Base-by-base conservation (phyloP, 2,797 vertebrate species). In the Diceros bicornis region DNA sequence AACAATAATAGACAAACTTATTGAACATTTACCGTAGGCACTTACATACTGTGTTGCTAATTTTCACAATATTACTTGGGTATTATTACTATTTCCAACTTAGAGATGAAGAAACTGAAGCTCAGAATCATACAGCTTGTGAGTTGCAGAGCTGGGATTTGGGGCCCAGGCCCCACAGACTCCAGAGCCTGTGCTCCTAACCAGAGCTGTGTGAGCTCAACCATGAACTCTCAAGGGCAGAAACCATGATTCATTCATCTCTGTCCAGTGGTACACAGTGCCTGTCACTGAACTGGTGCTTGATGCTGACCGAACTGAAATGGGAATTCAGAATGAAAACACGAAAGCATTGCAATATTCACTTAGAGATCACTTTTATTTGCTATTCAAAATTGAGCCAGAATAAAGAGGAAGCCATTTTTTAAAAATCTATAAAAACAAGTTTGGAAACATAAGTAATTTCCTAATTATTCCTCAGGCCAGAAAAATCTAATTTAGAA, bases 381-480 rank as follows among this genome's bases (percentile, higher is more conserved):
- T 64, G 25, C 29, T 82, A 75, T 47, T 74, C 14, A 90, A 84
- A 83, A 78, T 41, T 81, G 32, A 92, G 34, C 16, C 27, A 62
- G 64, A 86, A 83, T 79, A 25, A 86, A 86, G n/a, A 71, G 7
- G 25, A 84, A 89, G 72, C 34, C 3, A 17, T 57, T 69, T 93
- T 44, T 41, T 0, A 4, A 16, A 61, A 94, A 90, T 66, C 32
- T 57, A 13, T 55, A 85, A 59, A 71, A 71, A 50, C 27, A 90
- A 75, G 57, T 83, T 69, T 92, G 25, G 57, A 89, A 89, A 79
- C 41, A 32, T 61, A 93, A 62, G 52, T 25, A n/a, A 59, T 74
- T 96, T 96, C 11, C 44, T 95, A 95, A 79, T 83, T 89, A 86
- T 91, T 87, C 59, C 59, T 87, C 84, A 89, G 77, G 59, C 14